phyloP scores from a whole-genome alignment of 2,888 invertebrate species.

The Cremastobaeus sp. region DNA sequence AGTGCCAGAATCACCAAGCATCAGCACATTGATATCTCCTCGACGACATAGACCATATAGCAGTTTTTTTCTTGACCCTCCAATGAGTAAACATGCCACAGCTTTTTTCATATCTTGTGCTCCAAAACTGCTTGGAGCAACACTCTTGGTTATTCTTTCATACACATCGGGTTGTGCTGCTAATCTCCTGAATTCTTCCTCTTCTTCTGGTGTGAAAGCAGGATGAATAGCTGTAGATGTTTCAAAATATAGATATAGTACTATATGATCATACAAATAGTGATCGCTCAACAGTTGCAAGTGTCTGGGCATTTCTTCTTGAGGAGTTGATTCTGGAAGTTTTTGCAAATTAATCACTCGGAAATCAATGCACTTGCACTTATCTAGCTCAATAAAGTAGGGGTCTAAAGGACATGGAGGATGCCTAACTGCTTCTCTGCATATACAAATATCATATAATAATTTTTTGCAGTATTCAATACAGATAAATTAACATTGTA shows the following conservation, averaged over 20 bases:
- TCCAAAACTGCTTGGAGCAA: slow-evolving; percentile 98
- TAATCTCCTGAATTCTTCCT: slow-evolving; percentile 89
- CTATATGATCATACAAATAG: slow-evolving; percentile 94
- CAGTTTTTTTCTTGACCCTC: slow-evolving; percentile 91
- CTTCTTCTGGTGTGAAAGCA: slow-evolving; percentile 84
- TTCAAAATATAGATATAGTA: slow-evolving; percentile 81
- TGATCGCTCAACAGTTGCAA: slow-evolving; percentile 96
- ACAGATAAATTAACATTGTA: too few relatives aligned
- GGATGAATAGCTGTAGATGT: slow-evolving; percentile 67
- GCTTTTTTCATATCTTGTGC: slow-evolving; percentile 97
- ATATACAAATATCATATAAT: slow-evolving; percentile 17
- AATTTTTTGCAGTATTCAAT: slow-evolving; percentile 12
- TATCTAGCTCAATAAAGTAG: slow-evolving; percentile 98
- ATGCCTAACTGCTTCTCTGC: slow-evolving; percentile 93
- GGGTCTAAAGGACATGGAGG: slow-evolving; percentile 98
- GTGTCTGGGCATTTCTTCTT: slow-evolving; percentile 99
- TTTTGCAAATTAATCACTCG: slow-evolving; percentile 99
- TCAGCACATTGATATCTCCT: slow-evolving; percentile 98
- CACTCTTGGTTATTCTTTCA: slow-evolving; percentile 91
- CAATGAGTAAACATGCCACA: slow-evolving; percentile 95
- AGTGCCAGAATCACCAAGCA: slow-evolving; percentile 99
- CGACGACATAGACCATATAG: slow-evolving; percentile 97
- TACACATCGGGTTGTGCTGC: slow-evolving; percentile 92
- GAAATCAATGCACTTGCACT: slow-evolving; percentile 98
- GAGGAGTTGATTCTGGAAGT: slow-evolving; percentile 94